Evolutionary conservation across 1,140 invertebrate genomes (phyloP), one percentile per base, ranked within the genome.

Genomic region (Hesperophylax magnus): DNA sequence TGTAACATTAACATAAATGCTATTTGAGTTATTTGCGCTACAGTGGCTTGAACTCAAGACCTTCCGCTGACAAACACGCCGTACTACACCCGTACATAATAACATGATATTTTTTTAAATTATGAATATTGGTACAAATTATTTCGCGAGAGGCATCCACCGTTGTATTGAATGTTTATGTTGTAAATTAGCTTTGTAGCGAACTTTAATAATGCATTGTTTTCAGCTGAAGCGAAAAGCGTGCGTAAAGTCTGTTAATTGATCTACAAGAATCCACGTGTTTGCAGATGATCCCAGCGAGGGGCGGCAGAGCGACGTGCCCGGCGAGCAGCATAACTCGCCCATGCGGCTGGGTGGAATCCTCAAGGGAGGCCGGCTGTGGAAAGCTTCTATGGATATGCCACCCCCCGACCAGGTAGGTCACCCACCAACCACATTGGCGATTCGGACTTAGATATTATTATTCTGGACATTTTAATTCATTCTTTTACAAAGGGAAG

Each of bases 311-410:
- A 78, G 58, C 54, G 88, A 14, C 87, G 85, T 60, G 88, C 71
- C 86, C 88, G 87, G 82, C 85, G 86, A 82, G 88, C 71, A 75
- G 52, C 53, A 89, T 8, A 72, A 65, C 22, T 82, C 88, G 61
- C 87, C 89, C 8, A 89, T 90, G 39, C 90, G 90, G 75, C 91
- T 92, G 18, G 91, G 88, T 77, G 92, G 92, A 34, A 93, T 93
- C 31, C 86, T 93, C 0, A 93, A 93, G 85, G 92, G 92, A 22
- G 92, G 92, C 17, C 91, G 92, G 80, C 85, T 93, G 5, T 93
- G 92, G 92, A 92, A 92, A 80, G 65, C 82, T 8, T 69, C 79
- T 58, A 67, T 52, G 71, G 80, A 82, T 47, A 18, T 22, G 22
- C 22, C 77, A 69, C 79, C 83, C 14, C 80, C 82, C 53, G 82